phyloP scores from a whole-genome alignment of 1,140 invertebrate genomes.

The Pachypeltis micranthus region DNA sequence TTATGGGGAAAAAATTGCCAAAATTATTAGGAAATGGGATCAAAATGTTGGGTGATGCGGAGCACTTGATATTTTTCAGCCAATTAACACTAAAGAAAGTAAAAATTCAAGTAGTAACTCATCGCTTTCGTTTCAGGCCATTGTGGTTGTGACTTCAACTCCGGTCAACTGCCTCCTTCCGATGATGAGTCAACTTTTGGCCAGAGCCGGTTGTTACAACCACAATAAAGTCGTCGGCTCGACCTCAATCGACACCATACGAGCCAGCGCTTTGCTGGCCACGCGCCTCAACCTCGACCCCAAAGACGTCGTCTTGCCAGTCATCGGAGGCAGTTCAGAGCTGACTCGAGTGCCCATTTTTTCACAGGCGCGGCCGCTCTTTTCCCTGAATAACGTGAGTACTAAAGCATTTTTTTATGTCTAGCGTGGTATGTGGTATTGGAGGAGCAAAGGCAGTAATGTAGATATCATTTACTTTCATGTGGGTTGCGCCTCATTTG shows the following conservation, averaged over 20 bases:
- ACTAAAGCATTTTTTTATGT: background rate
- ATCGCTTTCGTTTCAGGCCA: slow-evolving; percentile 20
- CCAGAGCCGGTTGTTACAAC: slow-evolving; percentile 42
- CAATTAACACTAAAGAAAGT: too few relatives aligned
- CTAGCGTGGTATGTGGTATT: background rate
- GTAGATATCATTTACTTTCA: background rate
- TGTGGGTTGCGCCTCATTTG: background rate
- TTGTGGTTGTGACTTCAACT: slow-evolving; percentile 15
- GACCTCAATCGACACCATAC: slow-evolving; percentile 60
- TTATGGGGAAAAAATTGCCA: too few relatives aligned
- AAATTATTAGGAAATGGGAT: too few relatives aligned
- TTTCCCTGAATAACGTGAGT: background rate
- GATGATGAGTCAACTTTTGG: background rate
- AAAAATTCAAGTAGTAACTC: too few relatives aligned
- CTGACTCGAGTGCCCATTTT: slow-evolving; percentile 70
- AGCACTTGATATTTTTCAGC: too few relatives aligned
- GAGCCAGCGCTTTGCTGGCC: slow-evolving; percentile 56
- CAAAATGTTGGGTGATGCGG: too few relatives aligned
- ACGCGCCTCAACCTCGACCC: slow-evolving; percentile 46
- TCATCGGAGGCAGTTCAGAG: slow-evolving; percentile 69
- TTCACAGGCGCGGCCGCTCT: slow-evolving; percentile 44
- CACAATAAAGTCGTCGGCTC: slow-evolving; percentile 62
- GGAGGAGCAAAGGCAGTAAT: background rate
- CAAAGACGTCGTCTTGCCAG: slow-evolving; percentile 56
- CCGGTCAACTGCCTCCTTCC: slow-evolving; percentile 17